A percentile compares a stretch with the other conserved stretches of the same genome.
These are phyloP conservation scores for Gymnopithys bicolor DNA, from an alignment of 2,797 vertebrate species.

Conservation along the genomic window DNA sequence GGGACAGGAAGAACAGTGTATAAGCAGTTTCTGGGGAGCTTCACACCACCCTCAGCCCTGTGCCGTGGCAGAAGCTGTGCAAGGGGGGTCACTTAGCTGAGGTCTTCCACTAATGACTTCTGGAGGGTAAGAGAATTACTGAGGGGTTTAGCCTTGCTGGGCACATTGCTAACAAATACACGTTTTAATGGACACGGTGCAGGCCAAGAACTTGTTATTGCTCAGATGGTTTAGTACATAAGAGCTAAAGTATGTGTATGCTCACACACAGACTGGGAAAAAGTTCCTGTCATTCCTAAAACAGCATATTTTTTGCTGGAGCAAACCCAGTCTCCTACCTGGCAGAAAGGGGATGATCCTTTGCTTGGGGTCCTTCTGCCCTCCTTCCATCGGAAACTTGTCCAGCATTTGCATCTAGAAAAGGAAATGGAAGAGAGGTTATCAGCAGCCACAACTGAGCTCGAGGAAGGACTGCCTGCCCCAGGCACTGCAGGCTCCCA, in stretches of 20 bases:
- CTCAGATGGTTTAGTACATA: not conserved
- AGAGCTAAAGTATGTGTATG: not conserved
- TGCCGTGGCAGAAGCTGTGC: not conserved
- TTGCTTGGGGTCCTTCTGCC: conserved; percentile 98
- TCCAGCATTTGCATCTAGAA: conserved; percentile 98
- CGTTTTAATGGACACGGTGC: not conserved
- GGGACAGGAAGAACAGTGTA: not conserved
- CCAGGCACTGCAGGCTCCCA: not conserved
- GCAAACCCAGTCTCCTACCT: conserved; percentile 77
- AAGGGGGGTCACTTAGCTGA: not conserved
- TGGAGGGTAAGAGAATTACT: not conserved
- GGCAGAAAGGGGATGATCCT: conserved; percentile 97
- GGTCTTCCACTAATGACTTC: not conserved
- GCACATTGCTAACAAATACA: not conserved
- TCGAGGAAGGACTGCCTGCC: not conserved
- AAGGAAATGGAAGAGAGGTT: not conserved
- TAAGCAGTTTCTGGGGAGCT: not conserved
- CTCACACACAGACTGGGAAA: not conserved
- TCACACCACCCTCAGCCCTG: not conserved
- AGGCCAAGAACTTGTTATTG: not conserved
- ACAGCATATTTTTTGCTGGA: not conserved
- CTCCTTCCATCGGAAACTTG: conserved; percentile 98
- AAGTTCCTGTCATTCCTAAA: not conserved
- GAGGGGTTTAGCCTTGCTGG: not conserved
- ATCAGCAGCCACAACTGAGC: not conserved